These are phyloP conservation scores for Saturnia japonica DNA, from an alignment of 2,888 invertebrate genomes.

Conservation along the genomic window DNA sequence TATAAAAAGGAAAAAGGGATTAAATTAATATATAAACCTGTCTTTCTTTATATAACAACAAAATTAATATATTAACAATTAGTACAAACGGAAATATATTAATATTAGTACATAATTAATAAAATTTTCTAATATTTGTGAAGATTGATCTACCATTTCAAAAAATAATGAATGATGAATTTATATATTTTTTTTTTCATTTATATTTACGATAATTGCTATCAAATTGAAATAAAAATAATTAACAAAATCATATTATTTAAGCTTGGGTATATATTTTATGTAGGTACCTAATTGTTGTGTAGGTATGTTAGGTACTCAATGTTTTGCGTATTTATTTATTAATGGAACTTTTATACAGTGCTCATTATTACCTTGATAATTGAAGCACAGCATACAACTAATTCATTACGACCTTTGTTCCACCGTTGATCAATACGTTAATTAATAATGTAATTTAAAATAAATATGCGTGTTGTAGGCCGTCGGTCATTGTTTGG, in stretches of 20 bases:
- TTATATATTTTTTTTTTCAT: no score
- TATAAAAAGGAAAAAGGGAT: neutral
- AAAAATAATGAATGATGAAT: no score
- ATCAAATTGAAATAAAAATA: no score
- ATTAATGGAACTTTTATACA: neutral
- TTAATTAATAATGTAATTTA: slow-evolving; percentile 49
- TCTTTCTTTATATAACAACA: neutral
- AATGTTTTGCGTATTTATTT: neutral
- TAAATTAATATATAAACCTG: neutral
- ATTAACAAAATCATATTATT: no score
- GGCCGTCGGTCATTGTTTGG: slow-evolving; percentile 53
- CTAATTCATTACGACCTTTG: slow-evolving; percentile 15
- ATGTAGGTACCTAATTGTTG: no score
- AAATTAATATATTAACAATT: neutral
- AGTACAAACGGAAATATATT: no score
- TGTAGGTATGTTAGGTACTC: neutral
- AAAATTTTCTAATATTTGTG: no score
- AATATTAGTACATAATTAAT: no score
- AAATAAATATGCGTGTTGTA: slow-evolving; percentile 44
- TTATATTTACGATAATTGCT: no score
- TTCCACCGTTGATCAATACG: slow-evolving; percentile 18
- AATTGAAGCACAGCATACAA: slow-evolving; percentile 5
- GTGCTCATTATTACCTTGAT: neutral
- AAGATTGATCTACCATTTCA: no score
- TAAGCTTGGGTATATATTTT: no score